Evolutionary conservation across 2,888 invertebrate species (phyloP), one percentile per base, ranked within the genome.

Genomic region (Ceraclea dissimilis): DNA sequence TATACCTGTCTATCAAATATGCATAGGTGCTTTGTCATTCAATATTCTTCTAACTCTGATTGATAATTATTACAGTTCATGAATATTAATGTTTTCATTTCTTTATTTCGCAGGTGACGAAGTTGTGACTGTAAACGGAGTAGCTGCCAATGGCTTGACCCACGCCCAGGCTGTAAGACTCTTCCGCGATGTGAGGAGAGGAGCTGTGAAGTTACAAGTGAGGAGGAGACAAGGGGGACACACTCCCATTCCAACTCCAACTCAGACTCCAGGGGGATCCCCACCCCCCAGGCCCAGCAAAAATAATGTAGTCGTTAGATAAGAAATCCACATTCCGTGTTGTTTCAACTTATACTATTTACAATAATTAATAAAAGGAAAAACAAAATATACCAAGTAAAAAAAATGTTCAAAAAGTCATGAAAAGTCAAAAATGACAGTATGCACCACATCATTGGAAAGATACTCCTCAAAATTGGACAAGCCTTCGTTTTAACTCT

Each of bases 91-190:
- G n/a, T n/a, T n/a, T n/a, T n/a, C n/a, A n/a, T 19, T 46, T 46
- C 20, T 5, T 50, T 55, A 18, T 50, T 64, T 79, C 79, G 18
- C 73, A 86, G 90, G 90, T 67, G 90, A 90, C 72, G 87, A 89
- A 75, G 86, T 90, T 66, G 71, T 89, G 63, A 86, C 88, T 57
- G 86, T 90, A 59, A 90, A 90, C 71, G 85, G 88, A n/a, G 83
- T 86, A 65, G 79, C 84, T 18, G 81, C 90, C 55, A 85, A 86
- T 60, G 88, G 88, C 1, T 76, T 87, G 68, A 88, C 87, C 0
- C 87, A 90, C 68, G 83, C 86, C 51, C 88, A 90, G 68, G 89
- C 89, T 20, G 86, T 90, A 63, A 78, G 84, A 60, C 81, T 90
- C 63, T 89, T 90, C 72, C 88, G 88, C 67, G 85, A 86, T 67